phyloP scores from a whole-genome alignment of 2,797 vertebrate species.

The Gambusia yucatana region DNA sequence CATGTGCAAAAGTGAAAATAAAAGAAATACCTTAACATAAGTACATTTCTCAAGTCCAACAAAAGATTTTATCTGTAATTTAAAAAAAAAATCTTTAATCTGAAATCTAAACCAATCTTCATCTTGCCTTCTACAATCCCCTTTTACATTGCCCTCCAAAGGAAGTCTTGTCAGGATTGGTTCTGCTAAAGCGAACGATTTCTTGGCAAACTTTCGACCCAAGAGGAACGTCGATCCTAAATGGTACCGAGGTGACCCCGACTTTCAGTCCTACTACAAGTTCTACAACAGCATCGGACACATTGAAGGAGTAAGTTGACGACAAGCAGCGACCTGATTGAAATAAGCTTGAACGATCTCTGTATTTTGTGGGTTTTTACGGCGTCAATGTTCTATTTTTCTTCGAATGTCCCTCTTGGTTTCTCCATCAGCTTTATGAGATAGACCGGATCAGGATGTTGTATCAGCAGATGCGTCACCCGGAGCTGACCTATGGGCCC shows the following conservation, averaged over 20 bases:
- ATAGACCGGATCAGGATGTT: conserved; percentile 80
- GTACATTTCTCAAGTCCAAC: neutral
- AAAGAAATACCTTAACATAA: neutral
- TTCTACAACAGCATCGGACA: conserved; percentile 84
- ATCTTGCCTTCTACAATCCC: neutral
- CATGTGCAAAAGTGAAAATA: neutral
- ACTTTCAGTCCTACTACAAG: conserved; percentile 83
- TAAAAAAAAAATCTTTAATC: too few species aligned
- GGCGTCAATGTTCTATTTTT: neutral
- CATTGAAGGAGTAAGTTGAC: conserved; percentile 76
- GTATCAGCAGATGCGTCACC: conserved; percentile 83
- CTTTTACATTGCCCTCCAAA: conserved; percentile 9
- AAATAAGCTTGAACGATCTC: neutral
- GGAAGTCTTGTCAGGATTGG: conserved; percentile 60
- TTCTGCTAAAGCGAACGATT: conserved; percentile 69
- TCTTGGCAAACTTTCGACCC: conserved; percentile 73
- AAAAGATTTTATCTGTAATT: neutral
- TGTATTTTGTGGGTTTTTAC: neutral
- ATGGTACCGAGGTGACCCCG: conserved; percentile 75
- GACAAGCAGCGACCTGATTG: neutral
- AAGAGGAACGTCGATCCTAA: conserved; percentile 73
- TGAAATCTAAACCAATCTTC: neutral
- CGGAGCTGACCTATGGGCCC: conserved; percentile 74
- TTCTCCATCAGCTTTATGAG: conserved; percentile 72
- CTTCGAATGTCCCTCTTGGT: conserved; percentile 14